Base-by-base conservation (phyloP, 2,113 vertebrate genomes). In the Lipophrys pholis region DNA sequence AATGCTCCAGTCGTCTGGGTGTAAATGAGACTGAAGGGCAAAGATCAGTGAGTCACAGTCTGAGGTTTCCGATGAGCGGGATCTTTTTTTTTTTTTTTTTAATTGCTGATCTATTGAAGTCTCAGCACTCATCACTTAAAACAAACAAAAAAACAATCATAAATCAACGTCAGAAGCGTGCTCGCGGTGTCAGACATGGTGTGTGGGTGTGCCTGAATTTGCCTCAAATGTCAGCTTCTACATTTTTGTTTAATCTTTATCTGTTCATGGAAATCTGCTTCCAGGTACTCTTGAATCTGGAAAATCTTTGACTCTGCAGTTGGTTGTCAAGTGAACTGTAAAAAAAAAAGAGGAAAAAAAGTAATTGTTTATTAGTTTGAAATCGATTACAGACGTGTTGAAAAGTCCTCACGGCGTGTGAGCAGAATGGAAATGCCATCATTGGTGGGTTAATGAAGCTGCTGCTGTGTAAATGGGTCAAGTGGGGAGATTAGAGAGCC, bases 391-490 rank as follows among this genome's bases (percentile, higher is more conserved):
- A 62, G 36, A 36, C 5, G 7, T 51, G 14, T 30, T 30, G 21
- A 30, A 30, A 9, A 60, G 66, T 36, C 55, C 14, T 48, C 5
- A 48, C 14, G 6, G 36, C 63, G 6, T 35, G 35, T 39, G 10
- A 43, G 49, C 14, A 54, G 35, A 58, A 35, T 46, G 2, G 15
- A 46, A 45, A 3, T 45, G 39, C 9, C 46, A 5, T 50, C 10
- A 11, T n/a, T 55, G 6, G 66, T 38, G n/a, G 7, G 6, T 72
- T 61, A 56, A 5, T 73, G 11, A 69, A 74, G 67, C 15, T 46
- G 49, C 62, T 51, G 15, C 46, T 21, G 42, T 59, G 38, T 48
- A 83, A 85, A 75, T 84, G 68, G 74, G 65, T 89, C 87, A 87
- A 81, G 73, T 76, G 36, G 35, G n/a, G 52, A 52, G 57, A 42